Evolutionary conservation across 2,113 vertebrate genomes (phyloP), one percentile per base, ranked within the genome.

Genomic region (Oryzias javanicus): DNA sequence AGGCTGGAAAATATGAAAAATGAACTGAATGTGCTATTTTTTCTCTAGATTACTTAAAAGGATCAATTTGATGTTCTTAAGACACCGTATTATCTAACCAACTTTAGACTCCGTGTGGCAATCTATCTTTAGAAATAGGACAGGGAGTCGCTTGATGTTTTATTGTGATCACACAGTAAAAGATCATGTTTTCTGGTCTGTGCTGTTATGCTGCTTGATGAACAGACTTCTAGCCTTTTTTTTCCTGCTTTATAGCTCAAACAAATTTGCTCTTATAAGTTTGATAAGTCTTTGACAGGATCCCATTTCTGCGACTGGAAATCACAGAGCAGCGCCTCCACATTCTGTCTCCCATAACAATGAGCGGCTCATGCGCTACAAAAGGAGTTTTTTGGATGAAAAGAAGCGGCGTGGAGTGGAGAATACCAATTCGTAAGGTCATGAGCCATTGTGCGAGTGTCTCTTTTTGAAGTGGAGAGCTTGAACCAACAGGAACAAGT

Each of bases 341-440:
- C 51, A 46, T 50, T 44, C 42, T 64, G 27, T 55, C 29, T 59
- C 48, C 22, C 24, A 49, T 47, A 75, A 58, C 55, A 49, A 52
- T 60, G 46, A 55, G 22, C 16, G 4, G 44, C 22, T 60, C 41
- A 62, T 46, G n/a, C 42, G 27, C 20, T 54, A 63, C 63, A 72
- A 76, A 67, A 35, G 27, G 60, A 29, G 62, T 45, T 51, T 16
- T 50, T 22, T 49, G 60, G 49, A 81, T 82, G 56, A 81, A 84
- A 70, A 74, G 57, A 58, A 67, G 60, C 60, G 20, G 27, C 42
- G 24, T 50, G 50, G 62, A 14, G 42, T 44, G 50, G 51, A 75
- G 24, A 51, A 70, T 47, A 53, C 70, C 58, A 74, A 77, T 75
- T 71, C 65, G 68, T 45, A 60, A 65, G 55, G 61, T 76, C 67